A percentile compares a stretch with the other conserved stretches of the same genome.
Evolutionary conservation across 2,888 invertebrate genomes (phyloP).

Genomic region (Zaprionus bogoriensis): DNA sequence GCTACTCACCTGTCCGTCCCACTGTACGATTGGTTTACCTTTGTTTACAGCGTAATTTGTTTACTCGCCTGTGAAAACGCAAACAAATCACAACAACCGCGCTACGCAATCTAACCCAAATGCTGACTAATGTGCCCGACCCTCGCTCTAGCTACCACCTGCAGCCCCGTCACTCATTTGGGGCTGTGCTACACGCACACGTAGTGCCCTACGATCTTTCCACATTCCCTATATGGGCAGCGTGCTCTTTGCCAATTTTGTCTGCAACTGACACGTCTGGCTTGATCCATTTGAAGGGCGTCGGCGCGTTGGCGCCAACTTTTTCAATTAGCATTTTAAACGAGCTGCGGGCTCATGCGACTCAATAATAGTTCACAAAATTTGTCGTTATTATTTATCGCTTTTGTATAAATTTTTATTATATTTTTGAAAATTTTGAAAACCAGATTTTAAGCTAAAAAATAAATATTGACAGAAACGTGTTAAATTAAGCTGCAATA

Average conservation of each 20-base stretch:
- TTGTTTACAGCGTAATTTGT: constrained; percentile 70
- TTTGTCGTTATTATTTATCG: background rate
- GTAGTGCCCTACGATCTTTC: constrained; percentile 38
- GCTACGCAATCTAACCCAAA: constrained; percentile 63
- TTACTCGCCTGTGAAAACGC: constrained; percentile 61
- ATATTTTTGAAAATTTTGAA: background rate
- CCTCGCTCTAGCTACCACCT: background rate
- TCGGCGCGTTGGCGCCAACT: background rate
- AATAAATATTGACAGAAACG: too few relatives aligned
- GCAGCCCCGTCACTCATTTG: constrained; percentile 8
- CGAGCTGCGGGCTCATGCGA: constrained; percentile 30
- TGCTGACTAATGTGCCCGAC: constrained; percentile 61
- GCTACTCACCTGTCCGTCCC: constrained; percentile 11
- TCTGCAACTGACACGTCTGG: constrained; percentile 40
- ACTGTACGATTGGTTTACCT: constrained; percentile 25
- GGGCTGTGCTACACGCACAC: constrained; percentile 50
- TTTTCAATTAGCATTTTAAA: constrained; percentile 62
- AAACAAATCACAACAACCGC: constrained; percentile 62
- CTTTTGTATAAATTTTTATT: background rate
- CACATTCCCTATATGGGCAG: constrained; percentile 33
- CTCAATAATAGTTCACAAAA: constrained; percentile 3
- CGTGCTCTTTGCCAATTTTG: constrained; percentile 24
- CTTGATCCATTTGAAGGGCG: background rate
- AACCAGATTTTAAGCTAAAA: too few relatives aligned
- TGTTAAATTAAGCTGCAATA: too few relatives aligned